Conservation (phyloP, 2,113 vertebrate genomes). For the Nothobranchius kuhntae region DNA sequence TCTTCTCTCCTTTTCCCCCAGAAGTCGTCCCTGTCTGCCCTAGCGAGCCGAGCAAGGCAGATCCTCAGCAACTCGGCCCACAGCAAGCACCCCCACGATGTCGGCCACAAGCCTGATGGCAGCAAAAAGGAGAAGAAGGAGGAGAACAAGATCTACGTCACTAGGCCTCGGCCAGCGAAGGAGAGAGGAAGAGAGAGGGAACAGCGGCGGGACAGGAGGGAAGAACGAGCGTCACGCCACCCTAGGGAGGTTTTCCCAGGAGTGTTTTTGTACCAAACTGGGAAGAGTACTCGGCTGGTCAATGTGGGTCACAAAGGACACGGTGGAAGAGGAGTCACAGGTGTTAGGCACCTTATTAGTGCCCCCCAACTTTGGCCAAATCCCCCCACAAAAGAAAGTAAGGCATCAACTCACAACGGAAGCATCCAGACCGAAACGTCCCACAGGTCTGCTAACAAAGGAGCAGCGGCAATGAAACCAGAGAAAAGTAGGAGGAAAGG, state of each 20-base stretch:
- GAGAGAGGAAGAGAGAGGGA: constrained; percentile 71
- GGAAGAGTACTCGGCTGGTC: constrained; percentile 80
- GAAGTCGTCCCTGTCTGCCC: constrained; percentile 76
- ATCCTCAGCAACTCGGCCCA: constrained; percentile 79
- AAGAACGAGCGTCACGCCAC: constrained; percentile 64
- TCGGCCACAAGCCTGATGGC: constrained; percentile 33
- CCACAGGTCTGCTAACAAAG: constrained; percentile 55
- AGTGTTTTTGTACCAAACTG: constrained; percentile 85
- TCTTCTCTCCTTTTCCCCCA: constrained; percentile 72
- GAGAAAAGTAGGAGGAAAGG: constrained; percentile 55
- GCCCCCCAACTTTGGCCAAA: constrained; percentile 72
- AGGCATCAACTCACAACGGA: constrained; percentile 52
- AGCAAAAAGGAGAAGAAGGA: constrained; percentile 68
- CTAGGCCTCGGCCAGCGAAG: constrained; percentile 81
- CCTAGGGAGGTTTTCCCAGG: constrained; percentile 82
- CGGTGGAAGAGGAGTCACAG: constrained; percentile 40
- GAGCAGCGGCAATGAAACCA: constrained; percentile 27
- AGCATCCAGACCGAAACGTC: constrained; percentile 61
- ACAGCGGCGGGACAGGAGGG: constrained; percentile 62
- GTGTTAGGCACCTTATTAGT: constrained; percentile 59
- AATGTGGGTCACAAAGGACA: constrained; percentile 76
- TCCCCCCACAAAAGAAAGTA: constrained; percentile 63
- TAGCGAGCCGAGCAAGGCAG: constrained; percentile 79
- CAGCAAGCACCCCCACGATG: constrained; percentile 33
- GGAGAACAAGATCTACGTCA: constrained; percentile 90